Evolutionary conservation across 2,888 invertebrate species (phyloP).

Genomic region (Fabriciana adippe): DNA sequence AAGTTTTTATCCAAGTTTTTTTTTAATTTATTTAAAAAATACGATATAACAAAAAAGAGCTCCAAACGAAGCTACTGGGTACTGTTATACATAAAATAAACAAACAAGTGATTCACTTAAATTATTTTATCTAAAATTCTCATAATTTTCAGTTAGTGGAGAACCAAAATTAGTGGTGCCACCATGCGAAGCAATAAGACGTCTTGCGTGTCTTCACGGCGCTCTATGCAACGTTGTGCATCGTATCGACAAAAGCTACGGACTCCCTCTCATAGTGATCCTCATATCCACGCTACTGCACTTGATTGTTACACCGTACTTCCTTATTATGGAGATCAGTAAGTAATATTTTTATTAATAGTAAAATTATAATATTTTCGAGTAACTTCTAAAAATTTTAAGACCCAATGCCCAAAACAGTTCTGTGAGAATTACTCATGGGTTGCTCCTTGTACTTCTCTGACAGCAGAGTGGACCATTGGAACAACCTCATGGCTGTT

Average conservation of each 20-base stretch:
- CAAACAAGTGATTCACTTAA: too few relatives aligned
- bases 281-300: constrained; percentile 82
- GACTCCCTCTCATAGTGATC: constrained; percentile 77
- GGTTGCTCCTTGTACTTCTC: too few relatives aligned
- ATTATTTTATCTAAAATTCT: not conserved
- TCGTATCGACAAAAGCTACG: constrained; percentile 78
- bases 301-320: constrained; percentile 83
- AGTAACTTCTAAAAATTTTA: too few relatives aligned
- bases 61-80: too few relatives aligned
- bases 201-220: constrained; percentile 77
- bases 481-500: too few relatives aligned
- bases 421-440: too few relatives aligned
- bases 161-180: constrained; percentile 61
- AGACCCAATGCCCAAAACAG: too few relatives aligned
- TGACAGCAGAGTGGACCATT: too few relatives aligned
- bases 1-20: too few relatives aligned
- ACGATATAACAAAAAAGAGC: too few relatives aligned
- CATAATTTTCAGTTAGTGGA: constrained; percentile 54
- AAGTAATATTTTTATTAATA: constrained; percentile 43
- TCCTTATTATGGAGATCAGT: constrained; percentile 81
- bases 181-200: constrained; percentile 70
- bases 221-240: constrained; percentile 78
- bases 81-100: too few relatives aligned
- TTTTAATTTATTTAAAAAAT: too few relatives aligned
- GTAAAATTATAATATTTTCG: not conserved